Evolutionary conservation across 2,797 vertebrate genomes (phyloP).

Genomic region (Melanotaenia nigrans): DNA sequence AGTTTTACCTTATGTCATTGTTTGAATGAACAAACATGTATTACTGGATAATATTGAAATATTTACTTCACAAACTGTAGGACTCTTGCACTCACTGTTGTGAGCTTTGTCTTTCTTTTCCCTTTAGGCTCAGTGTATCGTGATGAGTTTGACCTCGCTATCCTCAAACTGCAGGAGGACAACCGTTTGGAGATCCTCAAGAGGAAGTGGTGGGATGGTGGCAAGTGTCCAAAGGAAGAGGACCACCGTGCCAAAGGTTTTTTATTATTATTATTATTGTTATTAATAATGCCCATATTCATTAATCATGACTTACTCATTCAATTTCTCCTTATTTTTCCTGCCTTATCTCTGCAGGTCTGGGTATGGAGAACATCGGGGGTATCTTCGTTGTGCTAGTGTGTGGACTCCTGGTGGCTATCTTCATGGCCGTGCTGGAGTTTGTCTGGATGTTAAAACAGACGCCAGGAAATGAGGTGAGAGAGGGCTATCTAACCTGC

Average conservation of each 20-base stretch:
- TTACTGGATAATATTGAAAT: not conserved
- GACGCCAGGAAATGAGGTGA: conserved; percentile 94
- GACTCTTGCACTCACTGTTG: not conserved
- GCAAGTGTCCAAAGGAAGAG: conserved; percentile 97
- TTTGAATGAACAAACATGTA: not conserved
- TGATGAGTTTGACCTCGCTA: conserved; percentile 96
- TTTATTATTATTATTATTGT: not conserved
- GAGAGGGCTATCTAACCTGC: conserved; percentile 82
- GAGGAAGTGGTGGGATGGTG: conserved; percentile 99
- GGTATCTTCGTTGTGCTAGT: conserved; percentile 99
- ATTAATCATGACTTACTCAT: not conserved
- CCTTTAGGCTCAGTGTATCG: conserved; percentile 90
- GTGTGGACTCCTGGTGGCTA: conserved; percentile 96
- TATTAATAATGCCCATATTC: conserved; percentile 11
- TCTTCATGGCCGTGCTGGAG: conserved; percentile 99
- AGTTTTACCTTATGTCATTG: not conserved
- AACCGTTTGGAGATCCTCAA: conserved; percentile 98
- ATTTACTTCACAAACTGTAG: not conserved
- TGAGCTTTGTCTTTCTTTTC: conserved; percentile 13
- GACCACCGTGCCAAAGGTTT: conserved; percentile 97
- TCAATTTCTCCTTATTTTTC: not conserved
- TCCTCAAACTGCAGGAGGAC: conserved; percentile 97
- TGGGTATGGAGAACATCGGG: conserved; percentile 99
- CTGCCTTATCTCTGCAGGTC: conserved; percentile 78
- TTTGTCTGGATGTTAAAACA: conserved; percentile 97